Base-by-base conservation (phyloP, 2,888 invertebrate species). In the Autographa gamma region DNA sequence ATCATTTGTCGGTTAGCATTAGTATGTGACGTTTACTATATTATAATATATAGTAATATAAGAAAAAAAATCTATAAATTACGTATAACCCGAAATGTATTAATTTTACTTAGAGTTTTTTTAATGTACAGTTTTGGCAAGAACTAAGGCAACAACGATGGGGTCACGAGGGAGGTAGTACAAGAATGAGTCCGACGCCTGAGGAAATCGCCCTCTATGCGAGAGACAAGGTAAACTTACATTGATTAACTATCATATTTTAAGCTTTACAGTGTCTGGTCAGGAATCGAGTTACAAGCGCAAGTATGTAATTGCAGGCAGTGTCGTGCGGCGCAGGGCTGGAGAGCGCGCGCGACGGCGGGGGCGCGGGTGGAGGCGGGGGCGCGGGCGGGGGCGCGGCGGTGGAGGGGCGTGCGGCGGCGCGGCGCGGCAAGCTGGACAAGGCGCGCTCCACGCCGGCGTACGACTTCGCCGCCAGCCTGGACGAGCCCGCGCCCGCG, bases 361-460 rank as follows among this genome's bases (percentile, higher is more conserved):
- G 82, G 71, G 74, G 68, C 32, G 76, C 19, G 61, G 70, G 69
- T 32, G 72, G 74, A 48, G 59, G 52, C 52, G 73, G 69, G 58
- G 61, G 14, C 87, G 92, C 69, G 59, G 61, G 64, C 71, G 68
- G 67, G 41, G 32, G 73, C 62, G 32, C 41, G 0, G 14, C 66
- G 63, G 63, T 59, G 34, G 71, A 71, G 61, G 5, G 87, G 91
- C 77, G 71, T 31, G 0, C 43, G 1, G 80, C 73, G 77, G 77
- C 78, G 14, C 19, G 38, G 32, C 90, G 92, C 18, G 92, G 87
- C 73, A 96, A 96, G 77, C 93, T 98, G 64, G 98, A 98, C 93
- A 98, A 98, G 92, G 97, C 97, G 84, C 97, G 97, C 89, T 98
- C 98, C 80, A 97, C 98, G 34, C 98, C 98, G 2, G 97, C 97